These are phyloP conservation scores for Aplodontia rufa DNA, from an alignment of 2,113 vertebrate species.

Conservation along the genomic window DNA sequence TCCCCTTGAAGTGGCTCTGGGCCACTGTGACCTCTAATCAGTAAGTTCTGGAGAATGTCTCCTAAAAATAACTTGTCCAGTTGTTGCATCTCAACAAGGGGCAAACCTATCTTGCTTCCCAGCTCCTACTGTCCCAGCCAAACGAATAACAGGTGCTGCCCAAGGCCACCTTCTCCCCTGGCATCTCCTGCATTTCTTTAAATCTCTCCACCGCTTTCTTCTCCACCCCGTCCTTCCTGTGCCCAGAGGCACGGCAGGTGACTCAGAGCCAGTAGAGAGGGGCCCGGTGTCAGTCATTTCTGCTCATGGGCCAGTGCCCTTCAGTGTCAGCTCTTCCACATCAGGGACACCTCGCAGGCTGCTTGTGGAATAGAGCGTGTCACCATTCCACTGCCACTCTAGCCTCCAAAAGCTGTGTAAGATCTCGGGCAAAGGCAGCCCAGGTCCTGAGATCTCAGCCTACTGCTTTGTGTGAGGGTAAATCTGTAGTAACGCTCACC, in stretches of 20 bases:
- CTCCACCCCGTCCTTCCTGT: not conserved
- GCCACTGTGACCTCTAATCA: not conserved
- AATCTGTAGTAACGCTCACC: not conserved
- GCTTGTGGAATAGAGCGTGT: not conserved
- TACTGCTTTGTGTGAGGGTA: not conserved
- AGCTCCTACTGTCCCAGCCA: not conserved
- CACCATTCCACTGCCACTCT: not conserved
- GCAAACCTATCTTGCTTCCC: not conserved
- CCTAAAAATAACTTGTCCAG: not conserved
- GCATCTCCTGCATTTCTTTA: not conserved
- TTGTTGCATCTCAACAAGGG: not conserved
- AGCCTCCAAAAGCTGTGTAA: not conserved
- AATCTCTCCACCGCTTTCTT: too few relatives aligned
- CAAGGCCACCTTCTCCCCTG: not conserved
- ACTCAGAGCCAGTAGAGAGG: not conserved
- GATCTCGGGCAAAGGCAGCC: not conserved
- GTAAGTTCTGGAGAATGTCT: not conserved
- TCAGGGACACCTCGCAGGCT: not conserved
- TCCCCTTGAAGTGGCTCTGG: not conserved
- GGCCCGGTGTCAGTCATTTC: not conserved
- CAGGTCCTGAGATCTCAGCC: not conserved
- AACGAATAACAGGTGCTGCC: not conserved
- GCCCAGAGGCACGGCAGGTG: not conserved
- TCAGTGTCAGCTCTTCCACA: not conserved
- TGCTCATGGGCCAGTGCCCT: not conserved